Evolutionary conservation across 2,888 invertebrate genomes (phyloP), one percentile per base, ranked within the genome.

Genomic region (Tipula unca): DNA sequence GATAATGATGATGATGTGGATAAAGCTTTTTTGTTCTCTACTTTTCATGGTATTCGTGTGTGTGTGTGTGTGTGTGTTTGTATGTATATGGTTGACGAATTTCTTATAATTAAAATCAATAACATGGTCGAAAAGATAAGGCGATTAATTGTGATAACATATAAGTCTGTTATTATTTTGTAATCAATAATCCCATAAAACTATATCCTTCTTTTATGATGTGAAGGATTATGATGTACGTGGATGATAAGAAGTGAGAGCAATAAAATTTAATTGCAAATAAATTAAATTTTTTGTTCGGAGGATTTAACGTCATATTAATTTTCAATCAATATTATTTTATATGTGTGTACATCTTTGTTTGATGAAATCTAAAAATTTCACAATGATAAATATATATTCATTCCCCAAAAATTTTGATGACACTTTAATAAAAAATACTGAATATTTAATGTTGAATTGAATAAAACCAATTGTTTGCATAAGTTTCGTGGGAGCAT

Each of bases 101-200:
- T 69, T 69, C 25, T 69, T 69, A 25, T 69, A 69, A 69, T 69
- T 69, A 69, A 69, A 69, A 69, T 69, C 69, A 69, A 69, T 69
- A 69, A 32, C 83, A 83, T 35, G 83, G 83, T 83, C 83, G 32
- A 83, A 83, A 83, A 83, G 83, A 83, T 83, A 83, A 83, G 83
- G 83, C 83, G 83, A 83, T 83, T 83, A 83, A 83, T 83, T 69
- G 69, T 69, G 69, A 69, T 69, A 69, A 69, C 25, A 69, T 54
- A 20, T 69, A 48, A n/a, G 48, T 6, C 17, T 54, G 48, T 54
- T 54, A n/a, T 54, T 54, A 54, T 54, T 54, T 54, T 69, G 69
- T 69, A 69, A 69, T 69, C 69, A 69, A 25, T 69, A 69, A 69
- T 69, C 69, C 69, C 69, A 69, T 69, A 69, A 20, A 69, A 69